Conservation (phyloP, 2,888 invertebrate species). For the Plebejus anna region DNA sequence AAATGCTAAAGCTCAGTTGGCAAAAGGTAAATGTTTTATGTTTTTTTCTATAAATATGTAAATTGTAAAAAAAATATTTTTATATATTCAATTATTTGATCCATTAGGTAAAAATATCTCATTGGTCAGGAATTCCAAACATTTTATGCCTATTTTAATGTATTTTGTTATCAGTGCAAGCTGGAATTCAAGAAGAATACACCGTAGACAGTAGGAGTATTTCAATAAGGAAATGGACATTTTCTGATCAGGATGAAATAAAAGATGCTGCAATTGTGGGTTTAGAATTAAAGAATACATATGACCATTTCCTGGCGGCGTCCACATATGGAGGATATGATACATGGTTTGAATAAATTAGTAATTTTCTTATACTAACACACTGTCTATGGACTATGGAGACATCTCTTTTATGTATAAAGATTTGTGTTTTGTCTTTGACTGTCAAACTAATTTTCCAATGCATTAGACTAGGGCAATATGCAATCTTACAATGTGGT, state of each 20-base stretch:
- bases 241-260: conserved; percentile 85
- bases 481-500: too few species aligned
- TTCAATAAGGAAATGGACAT: conserved; percentile 92
- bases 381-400: too few species aligned
- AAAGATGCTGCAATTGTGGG: conserved; percentile 90
- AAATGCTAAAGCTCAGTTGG: conserved; percentile 88
- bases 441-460: too few species aligned
- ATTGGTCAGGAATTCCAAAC: neutral
- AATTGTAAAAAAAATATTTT: too few species aligned
- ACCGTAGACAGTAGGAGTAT: conserved; percentile 81
- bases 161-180: conserved; percentile 78
- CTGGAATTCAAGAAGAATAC: conserved; percentile 81
- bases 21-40: conserved; percentile 81
- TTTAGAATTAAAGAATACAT: conserved; percentile 85
- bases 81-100: too few species aligned
- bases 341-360: conserved; percentile 62
- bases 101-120: too few species aligned
- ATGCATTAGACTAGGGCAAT: too few species aligned
- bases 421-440: too few species aligned
- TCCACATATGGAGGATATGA: conserved; percentile 88
- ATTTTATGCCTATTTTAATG: conserved; percentile 30
- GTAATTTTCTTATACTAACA: too few species aligned
- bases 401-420: too few species aligned
- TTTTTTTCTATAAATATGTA: neutral
- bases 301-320: conserved; percentile 92